Base-by-base conservation (phyloP, 92 coral and sea anemone species). In the Scolanthus callimorphus region DNA sequence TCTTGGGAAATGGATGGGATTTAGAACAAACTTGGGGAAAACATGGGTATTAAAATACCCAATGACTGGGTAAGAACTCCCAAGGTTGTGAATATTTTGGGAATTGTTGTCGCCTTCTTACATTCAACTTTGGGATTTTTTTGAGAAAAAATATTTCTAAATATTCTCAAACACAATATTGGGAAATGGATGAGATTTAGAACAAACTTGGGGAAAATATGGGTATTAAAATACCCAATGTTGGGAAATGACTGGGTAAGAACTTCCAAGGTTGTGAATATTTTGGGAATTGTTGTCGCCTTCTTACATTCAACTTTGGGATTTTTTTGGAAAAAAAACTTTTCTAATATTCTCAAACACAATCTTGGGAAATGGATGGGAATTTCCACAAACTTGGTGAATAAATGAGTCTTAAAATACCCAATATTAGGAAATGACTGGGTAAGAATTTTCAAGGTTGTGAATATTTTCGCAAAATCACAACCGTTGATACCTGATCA, bases 1-100 rank as follows among this genome's bases (percentile, higher is more conserved):
- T 0, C 4, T 60, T 60, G 71, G 71, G 69, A 57, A 57, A 39
- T 19, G 31, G 24, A 48, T 60, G 62, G 70, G 34, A 49, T 34
- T 34, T 34, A 6, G 15, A 6, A 6, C 43, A 34, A 6, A 34
- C 15, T 34, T 34, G 43, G 43, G 43, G 6, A 34, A 34, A 34
- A 34, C 6, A 34, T 34, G 43, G 9, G 43, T 34, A 6, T 6
- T 34, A 59, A n/a, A 60, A 4, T 26, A 10, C 27, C 25, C 25
- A 28, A 48, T 2, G 0, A 25, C 47, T 6, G 3, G 3, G 31
- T 17, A 2, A 19, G 2, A 49, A 53, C n/a, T 71, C 31, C 49
- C 52, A 8, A 11, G 6, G 12, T 47, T 71, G 69, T 52, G 62
- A 61, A 59, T 28, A 20, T 24, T 26, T 28, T 62, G 39, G 67